Evolutionary conservation across 2,888 invertebrate genomes (phyloP), one percentile per base, ranked within the genome.

Genomic region (Mythimna pallens): DNA sequence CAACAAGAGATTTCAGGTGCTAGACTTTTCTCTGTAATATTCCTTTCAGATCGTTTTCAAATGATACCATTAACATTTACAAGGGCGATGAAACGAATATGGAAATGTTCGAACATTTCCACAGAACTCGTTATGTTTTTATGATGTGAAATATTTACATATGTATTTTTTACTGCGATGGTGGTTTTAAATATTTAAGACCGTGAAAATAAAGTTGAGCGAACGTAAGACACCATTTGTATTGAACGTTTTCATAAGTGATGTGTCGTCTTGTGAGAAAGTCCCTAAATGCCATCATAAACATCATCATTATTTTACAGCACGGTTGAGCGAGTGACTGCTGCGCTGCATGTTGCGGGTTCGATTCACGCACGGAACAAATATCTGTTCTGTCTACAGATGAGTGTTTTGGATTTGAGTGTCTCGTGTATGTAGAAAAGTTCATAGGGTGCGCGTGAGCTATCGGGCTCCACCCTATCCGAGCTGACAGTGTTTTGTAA

Each of bases 111-210:
- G 12, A 12, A 12, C 25, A 40, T 30, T 52, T 59, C 58, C 17
- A 2, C 34, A n/a, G 54, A 79, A 73, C 12, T 30, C 12, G 22
- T 54, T 36, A 25, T 54, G 5, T 40, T 73, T 22, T 40, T 65
- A 50, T 25, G 54, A 25, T 10, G 12, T 59, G 47, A 14, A 22
- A 6, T 36, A 17, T 12, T 40, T 43, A 52, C 6, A 0, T 34
- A 17, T 34, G 43, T 64, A 36, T 78, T 58, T 52, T 40, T 36
- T 36, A 20, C 25, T 3, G 25, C 17, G 25, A 57, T 34, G 22
- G 54, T 70, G 12, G 59, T 36, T 43, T 47, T 58, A 47, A 70
- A 78, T 70, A 78, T 64, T 59, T 40, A 30, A 54, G 10, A 12
- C 22, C 14, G 14, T 7, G 25, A 34, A 7, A 30, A 25, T 36